Conservation (phyloP, 2,888 invertebrate species). For the Melolontha melolontha region DNA sequence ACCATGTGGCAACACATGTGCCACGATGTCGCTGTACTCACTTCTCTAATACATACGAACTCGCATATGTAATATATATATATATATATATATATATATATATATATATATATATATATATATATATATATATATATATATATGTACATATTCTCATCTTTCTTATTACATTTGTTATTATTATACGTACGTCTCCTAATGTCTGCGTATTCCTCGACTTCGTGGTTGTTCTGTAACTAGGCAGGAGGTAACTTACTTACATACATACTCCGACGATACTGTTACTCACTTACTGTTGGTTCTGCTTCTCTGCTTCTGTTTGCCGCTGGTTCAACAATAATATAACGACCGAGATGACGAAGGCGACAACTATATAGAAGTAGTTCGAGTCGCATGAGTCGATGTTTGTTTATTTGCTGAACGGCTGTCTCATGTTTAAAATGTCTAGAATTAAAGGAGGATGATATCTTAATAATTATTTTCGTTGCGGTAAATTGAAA, state of each 20-base stretch:
- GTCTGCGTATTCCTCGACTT: not conserved
- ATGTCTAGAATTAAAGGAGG: no score
- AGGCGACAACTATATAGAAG: no score
- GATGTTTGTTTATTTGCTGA: no score
- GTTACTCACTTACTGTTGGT: not conserved
- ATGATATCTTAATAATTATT: no score
- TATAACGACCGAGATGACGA: no score
- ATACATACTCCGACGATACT: not conserved
- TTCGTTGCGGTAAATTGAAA: no score
- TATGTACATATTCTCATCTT: not conserved
- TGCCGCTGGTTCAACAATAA: no score
- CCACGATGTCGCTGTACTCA: constrained; percentile 1
- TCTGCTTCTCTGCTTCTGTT: no score
- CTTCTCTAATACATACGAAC: constrained; percentile 1
- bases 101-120: constrained; percentile 1
- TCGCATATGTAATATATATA: constrained; percentile 6
- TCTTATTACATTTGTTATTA: no score
- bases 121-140: not conserved
- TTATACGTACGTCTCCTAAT: no score
- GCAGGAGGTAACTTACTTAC: constrained; percentile 2
- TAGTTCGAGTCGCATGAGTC: no score
- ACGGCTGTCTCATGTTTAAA: no score
- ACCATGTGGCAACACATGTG: constrained; percentile 52
- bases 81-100: not conserved
- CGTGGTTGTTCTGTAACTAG: not conserved